These are phyloP conservation scores for Huso huso DNA, from an alignment of 2,797 vertebrate genomes.

Conservation along the genomic window DNA sequence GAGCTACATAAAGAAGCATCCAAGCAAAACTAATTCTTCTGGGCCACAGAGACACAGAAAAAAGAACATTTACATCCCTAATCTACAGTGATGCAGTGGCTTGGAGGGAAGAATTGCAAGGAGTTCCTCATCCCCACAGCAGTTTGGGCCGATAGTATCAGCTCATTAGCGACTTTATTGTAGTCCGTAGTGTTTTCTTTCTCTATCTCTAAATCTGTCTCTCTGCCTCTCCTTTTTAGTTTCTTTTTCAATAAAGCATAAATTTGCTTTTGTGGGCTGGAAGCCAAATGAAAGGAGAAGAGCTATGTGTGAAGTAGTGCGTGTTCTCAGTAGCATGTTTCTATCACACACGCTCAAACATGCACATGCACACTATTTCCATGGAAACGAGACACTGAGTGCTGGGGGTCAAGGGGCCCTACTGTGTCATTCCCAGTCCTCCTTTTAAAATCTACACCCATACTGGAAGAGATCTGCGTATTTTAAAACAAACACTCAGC, in stretches of 20 bases:
- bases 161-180: slow-evolving; percentile 1
- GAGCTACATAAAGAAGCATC: background rate
- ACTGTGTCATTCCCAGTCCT: no score
- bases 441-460: no score
- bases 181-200: background rate
- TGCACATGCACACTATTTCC: no score
- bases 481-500: no score
- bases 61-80: slow-evolving; percentile 9
- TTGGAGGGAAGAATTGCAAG: background rate
- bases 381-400: no score
- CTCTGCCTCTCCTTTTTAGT: background rate
- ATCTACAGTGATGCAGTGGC: slow-evolving; percentile 4
- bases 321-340: no score
- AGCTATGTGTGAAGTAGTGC: no score
- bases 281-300: slow-evolving; percentile 31
- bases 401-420: no score
- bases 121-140: background rate
- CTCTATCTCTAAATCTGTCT: background rate
- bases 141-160: background rate
- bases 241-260: background rate
- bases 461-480: no score
- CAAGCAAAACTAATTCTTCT: slow-evolving; percentile 9
- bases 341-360: no score
- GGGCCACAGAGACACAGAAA: background rate
- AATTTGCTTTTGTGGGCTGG: no score